Conservation (phyloP, 2,113 vertebrate genomes). For the Hippocampus abdominalis region DNA sequence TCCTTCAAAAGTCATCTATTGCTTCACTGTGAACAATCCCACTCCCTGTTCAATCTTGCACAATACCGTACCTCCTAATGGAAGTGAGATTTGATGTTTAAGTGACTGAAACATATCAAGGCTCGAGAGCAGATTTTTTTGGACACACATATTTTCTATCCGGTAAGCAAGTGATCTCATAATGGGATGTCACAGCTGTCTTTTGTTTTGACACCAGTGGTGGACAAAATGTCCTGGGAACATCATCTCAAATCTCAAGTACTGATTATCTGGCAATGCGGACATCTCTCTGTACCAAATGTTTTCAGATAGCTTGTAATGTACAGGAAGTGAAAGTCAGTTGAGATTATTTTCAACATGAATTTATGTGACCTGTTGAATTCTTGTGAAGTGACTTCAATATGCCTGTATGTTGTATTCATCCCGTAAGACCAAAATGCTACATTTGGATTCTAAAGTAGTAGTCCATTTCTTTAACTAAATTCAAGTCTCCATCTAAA, state of each 20-base stretch:
- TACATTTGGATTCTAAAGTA: neutral
- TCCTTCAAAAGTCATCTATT: neutral
- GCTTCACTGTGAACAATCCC: neutral
- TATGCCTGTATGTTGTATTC: neutral
- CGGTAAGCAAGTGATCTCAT: neutral
- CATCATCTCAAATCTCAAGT: neutral
- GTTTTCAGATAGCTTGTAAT: neutral
- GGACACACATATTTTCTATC: neutral
- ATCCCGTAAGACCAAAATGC: neutral
- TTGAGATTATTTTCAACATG: neutral
- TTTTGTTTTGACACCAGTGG: neutral
- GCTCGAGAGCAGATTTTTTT: neutral
- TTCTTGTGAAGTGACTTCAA: neutral
- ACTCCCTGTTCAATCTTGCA: neutral
- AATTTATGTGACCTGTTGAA: neutral
- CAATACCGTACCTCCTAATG: neutral
- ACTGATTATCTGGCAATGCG: neutral
- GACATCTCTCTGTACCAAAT: conserved; percentile 1
- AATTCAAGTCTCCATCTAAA: no score
- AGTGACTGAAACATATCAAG: neutral
- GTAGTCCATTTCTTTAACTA: neutral
- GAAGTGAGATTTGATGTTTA: neutral
- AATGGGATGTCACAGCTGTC: neutral
- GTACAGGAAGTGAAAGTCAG: neutral
- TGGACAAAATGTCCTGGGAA: neutral